Evolutionary conservation across 1,140 invertebrate genomes (phyloP).

Genomic region (Calycopis cecrops): DNA sequence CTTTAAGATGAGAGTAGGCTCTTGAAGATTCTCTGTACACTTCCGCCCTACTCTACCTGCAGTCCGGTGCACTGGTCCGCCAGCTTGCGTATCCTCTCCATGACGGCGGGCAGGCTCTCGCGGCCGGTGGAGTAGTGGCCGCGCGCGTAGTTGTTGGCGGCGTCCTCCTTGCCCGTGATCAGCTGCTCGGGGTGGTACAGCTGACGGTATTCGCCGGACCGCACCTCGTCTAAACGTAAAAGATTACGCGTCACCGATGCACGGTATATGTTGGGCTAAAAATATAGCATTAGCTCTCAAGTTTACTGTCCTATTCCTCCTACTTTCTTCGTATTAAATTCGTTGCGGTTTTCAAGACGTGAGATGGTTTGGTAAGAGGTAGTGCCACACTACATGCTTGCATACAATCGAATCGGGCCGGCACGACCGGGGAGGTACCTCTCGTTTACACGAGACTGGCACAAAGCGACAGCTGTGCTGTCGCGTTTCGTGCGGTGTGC

Average conservation of each 20-base stretch:
- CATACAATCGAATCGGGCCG: no score
- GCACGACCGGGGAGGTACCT: no score
- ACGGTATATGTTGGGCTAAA: neutral
- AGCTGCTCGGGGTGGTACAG: constrained; percentile 83
- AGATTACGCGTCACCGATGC: neutral
- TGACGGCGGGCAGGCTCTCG: constrained; percentile 83
- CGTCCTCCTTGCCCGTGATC: constrained; percentile 87
- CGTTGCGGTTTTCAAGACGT: no score
- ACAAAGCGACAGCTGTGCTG: no score
- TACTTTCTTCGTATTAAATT: no score
- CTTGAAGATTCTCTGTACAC: no score
- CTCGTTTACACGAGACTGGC: no score
- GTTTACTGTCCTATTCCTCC: neutral
- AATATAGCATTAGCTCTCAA: neutral
- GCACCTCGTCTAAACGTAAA: constrained; percentile 77
- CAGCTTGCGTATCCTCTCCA: constrained; percentile 82
- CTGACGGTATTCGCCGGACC: constrained; percentile 77
- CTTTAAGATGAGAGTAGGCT: no score
- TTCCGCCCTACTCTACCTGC: no score
- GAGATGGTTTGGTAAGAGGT: no score
- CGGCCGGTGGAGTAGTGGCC: constrained; percentile 89
- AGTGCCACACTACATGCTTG: no score
- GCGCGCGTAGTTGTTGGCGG: constrained; percentile 88
- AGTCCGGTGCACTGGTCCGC: constrained; percentile 88
- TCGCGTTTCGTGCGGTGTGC: no score